phyloP scores from a whole-genome alignment of 2,113 vertebrate genomes.

The Myrmecophaga tridactyla region DNA sequence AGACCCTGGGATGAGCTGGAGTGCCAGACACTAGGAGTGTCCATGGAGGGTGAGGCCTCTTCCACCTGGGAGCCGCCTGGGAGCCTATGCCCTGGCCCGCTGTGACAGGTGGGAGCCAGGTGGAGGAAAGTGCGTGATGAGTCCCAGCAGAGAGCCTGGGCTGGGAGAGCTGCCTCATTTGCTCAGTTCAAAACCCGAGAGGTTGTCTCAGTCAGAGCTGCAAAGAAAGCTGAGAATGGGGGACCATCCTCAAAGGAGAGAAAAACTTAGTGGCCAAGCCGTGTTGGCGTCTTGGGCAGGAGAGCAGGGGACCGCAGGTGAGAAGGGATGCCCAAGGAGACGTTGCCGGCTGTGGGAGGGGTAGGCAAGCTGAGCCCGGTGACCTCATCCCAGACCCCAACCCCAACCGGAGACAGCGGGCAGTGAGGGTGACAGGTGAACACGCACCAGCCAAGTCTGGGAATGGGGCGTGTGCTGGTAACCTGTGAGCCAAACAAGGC shows the following conservation, averaged over 20 bases:
- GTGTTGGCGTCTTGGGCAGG: too few relatives aligned
- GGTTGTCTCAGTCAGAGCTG: slow-evolving; percentile 10
- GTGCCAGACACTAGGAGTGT: not conserved
- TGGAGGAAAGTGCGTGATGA: slow-evolving; percentile 31
- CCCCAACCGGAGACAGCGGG: not conserved
- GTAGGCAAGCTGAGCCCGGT: too few relatives aligned
- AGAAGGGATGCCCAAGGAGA: not conserved
- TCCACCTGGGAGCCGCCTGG: not conserved
- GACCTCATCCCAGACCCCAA: not conserved
- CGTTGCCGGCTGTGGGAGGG: too few relatives aligned
- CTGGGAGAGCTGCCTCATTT: slow-evolving; percentile 22
- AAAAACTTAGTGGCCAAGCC: not conserved
- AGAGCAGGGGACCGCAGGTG: not conserved
- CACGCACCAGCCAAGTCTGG: too few relatives aligned
- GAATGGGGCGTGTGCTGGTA: too few relatives aligned
- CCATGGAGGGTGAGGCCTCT: not conserved
- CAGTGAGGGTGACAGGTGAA: accelerated
- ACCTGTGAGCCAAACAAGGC: not conserved
- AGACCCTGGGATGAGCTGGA: not conserved
- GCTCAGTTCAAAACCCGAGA: slow-evolving; percentile 49
- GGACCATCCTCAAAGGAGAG: not conserved
- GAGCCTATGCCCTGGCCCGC: not conserved
- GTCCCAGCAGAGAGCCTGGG: not conserved
- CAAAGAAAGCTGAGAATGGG: not conserved
- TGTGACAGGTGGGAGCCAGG: not conserved